phyloP scores from a whole-genome alignment of 2,888 invertebrate species.

The Noctua fimbriata region DNA sequence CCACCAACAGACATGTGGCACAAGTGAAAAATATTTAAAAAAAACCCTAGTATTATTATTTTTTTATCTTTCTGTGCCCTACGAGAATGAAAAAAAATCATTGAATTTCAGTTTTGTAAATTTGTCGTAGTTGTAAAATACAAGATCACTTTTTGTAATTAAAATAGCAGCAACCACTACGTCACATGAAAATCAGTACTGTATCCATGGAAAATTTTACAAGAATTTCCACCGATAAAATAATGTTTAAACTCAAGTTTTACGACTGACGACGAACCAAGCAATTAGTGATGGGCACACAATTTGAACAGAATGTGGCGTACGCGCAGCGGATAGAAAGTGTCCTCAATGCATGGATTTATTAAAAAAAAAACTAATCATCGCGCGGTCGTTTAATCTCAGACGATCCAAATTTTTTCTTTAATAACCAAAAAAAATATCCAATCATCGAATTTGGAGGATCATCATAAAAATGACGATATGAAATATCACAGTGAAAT shows the following conservation, averaged over 20 bases:
- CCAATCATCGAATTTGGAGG: conserved; percentile 57
- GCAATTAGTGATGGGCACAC: conserved; percentile 34
- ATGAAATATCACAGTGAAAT: conserved; percentile 77
- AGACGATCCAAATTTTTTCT: conserved; percentile 26
- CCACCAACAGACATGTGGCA: too few species aligned
- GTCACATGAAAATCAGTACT: not conserved
- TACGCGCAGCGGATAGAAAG: conserved; percentile 40
- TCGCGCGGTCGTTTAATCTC: conserved; percentile 6
- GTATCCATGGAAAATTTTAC: not conserved
- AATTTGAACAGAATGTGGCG: conserved; percentile 25
- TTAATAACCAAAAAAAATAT: conserved; percentile 41
- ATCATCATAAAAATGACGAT: conserved; percentile 63
- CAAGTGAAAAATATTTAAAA: not conserved
- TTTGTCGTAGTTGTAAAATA: not conserved
- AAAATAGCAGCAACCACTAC: not conserved
- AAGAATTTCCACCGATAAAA: not conserved
- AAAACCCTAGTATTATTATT: not conserved
- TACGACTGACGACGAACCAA: not conserved
- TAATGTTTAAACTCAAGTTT: not conserved
- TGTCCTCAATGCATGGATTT: conserved; percentile 49
- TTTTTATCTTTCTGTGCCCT: not conserved
- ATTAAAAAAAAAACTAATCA: conserved; percentile 17
- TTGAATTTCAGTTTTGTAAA: not conserved
- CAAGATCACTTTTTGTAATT: not conserved
- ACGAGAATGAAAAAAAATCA: not conserved